phyloP scores from a whole-genome alignment of 2,113 vertebrate species.

The Antidorcas marsupialis region DNA sequence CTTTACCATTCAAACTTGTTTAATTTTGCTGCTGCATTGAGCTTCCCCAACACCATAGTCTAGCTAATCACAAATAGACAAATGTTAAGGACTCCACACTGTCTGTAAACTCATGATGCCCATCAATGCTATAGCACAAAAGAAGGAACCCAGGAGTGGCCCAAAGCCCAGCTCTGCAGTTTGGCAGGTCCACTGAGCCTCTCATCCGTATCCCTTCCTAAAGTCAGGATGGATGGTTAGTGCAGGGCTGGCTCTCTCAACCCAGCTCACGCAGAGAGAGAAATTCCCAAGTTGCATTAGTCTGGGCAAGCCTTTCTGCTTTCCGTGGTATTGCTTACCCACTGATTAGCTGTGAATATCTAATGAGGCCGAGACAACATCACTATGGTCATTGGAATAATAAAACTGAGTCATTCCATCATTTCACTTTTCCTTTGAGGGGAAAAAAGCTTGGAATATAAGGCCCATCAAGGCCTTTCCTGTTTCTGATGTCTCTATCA shows the following conservation, averaged over 20 bases:
- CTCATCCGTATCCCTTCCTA: not conserved
- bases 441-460: constrained; percentile 68
- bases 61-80: not conserved
- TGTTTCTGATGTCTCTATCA: constrained; percentile 83
- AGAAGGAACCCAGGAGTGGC: not conserved
- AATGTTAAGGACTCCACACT: not conserved
- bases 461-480: constrained; percentile 79
- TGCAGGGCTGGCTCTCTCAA: not conserved
- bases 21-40: not conserved
- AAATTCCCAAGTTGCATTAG: constrained; percentile 18
- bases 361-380: constrained; percentile 18
- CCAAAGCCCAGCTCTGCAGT: not conserved
- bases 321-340: not conserved
- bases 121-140: not conserved
- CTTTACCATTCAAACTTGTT: not conserved
- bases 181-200: not conserved
- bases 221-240: not conserved
- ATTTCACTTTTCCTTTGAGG: constrained; percentile 68
- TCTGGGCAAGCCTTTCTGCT: not conserved
- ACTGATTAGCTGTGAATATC: constrained; percentile 59
- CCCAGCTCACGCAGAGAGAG: not conserved
- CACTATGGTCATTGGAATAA: constrained; percentile 36
- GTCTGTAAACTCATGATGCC: not conserved
- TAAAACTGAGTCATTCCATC: constrained; percentile 61
- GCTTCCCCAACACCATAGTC: not conserved